Evolutionary conservation across 2,113 vertebrate species (phyloP).

Genomic region (Chroicocephalus ridibundus): DNA sequence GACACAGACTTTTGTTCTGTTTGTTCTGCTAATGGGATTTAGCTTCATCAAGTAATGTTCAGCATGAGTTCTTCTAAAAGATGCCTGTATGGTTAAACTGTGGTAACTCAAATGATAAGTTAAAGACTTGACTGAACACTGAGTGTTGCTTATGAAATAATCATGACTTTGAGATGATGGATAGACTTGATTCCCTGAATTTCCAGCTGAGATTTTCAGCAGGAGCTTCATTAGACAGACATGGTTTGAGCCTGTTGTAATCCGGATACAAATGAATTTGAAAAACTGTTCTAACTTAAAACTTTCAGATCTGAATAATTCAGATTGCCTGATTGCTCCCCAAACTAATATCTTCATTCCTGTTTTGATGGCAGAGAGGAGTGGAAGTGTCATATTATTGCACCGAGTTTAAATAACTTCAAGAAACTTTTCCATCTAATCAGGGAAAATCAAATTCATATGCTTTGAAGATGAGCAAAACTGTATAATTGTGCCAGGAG

Average conservation of each 20-base stretch:
- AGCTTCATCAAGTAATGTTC: conserved; percentile 60
- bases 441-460: conserved; percentile 60
- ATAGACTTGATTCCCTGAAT: conserved; percentile 70
- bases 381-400: conserved; percentile 24
- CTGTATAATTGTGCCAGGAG: background rate
- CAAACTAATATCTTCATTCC: conserved; percentile 66
- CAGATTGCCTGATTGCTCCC: conserved; percentile 54
- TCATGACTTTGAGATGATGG: conserved; percentile 73
- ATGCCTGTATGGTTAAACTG: conserved; percentile 63
- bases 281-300: conserved; percentile 67
- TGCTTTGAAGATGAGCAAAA: conserved; percentile 37
- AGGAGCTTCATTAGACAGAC: conserved; percentile 74
- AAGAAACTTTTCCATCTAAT: conserved; percentile 36
- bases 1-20: conserved; percentile 14
- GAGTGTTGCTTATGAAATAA: conserved; percentile 79
- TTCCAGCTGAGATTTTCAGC: conserved; percentile 79
- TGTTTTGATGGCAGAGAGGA: conserved; percentile 49
- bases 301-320: conserved; percentile 71
- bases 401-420: conserved; percentile 29
- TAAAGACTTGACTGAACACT: conserved; percentile 76
- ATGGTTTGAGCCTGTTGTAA: conserved; percentile 54
- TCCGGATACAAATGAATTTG: conserved; percentile 67
- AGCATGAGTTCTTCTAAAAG: conserved; percentile 71
- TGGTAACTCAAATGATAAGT: conserved; percentile 66
- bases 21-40: conserved; percentile 70